phyloP scores from a whole-genome alignment of 1,140 invertebrate genomes.

The Anastrepha ludens region DNA sequence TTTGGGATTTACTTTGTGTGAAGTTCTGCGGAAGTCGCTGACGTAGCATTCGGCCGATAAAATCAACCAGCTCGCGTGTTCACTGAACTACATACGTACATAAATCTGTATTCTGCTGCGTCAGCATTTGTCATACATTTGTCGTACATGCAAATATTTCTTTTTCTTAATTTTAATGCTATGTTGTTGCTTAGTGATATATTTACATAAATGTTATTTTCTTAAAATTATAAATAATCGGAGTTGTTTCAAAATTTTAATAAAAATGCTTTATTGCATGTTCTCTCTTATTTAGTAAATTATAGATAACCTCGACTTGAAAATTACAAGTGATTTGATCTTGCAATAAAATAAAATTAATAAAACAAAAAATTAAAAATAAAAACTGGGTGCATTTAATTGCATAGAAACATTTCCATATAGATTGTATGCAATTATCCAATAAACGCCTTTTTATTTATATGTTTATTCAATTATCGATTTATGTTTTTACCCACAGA shows the following conservation, averaged over 20 bases:
- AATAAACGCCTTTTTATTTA: background rate
- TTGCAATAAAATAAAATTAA: background rate
- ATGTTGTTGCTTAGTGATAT: too few species aligned
- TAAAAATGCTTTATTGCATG: background rate
- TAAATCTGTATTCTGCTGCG: too few species aligned
- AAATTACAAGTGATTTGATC: background rate
- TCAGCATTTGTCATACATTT: too few species aligned
- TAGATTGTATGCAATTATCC: background rate
- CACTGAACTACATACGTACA: too few species aligned
- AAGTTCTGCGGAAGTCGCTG: slow-evolving; percentile 26
- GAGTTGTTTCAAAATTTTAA: too few species aligned
- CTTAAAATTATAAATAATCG: too few species aligned
- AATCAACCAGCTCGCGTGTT: background rate
- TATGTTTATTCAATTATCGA: background rate
- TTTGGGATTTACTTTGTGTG: background rate
- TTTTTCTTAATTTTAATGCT: too few species aligned
- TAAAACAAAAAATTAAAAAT: background rate
- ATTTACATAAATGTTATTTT: too few species aligned
- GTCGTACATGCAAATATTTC: too few species aligned
- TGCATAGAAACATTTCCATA: background rate
- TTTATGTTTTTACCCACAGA: background rate
- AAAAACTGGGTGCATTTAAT: background rate
- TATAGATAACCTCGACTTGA: background rate
- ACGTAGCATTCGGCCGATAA: background rate
- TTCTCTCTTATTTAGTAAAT: background rate